phyloP scores from a whole-genome alignment of 2,888 invertebrate species.

The Tuta absoluta region DNA sequence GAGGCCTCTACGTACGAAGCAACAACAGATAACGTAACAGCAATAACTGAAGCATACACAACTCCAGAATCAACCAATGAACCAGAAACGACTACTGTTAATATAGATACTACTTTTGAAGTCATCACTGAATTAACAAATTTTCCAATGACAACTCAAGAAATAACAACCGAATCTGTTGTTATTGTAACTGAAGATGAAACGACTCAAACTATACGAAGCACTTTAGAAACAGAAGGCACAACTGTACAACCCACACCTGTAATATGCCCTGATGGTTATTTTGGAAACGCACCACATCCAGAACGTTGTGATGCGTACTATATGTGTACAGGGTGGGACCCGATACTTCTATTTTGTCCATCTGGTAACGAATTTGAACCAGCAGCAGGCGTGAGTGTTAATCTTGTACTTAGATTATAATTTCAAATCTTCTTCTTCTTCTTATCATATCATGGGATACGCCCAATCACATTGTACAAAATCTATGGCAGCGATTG shows the following conservation, averaged over 20 bases:
- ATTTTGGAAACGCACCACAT: conserved; percentile 41
- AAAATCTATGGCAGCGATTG: too few species aligned
- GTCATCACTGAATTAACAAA: too few species aligned
- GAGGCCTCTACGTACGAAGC: background rate
- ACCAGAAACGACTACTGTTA: too few species aligned
- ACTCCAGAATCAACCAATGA: too few species aligned
- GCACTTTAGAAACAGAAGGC: background rate
- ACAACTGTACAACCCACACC: background rate
- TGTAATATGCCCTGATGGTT: conserved; percentile 38
- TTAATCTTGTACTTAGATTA: background rate
- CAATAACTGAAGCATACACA: background rate
- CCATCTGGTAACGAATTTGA: conserved; percentile 41
- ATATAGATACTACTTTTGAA: too few species aligned
- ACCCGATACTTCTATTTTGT: conserved; percentile 36
- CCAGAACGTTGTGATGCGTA: conserved; percentile 42
- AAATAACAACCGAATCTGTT: background rate
- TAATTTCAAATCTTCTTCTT: too few species aligned
- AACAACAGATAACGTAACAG: background rate
- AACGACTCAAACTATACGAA: background rate
- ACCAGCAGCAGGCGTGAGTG: background rate
- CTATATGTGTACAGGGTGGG: conserved; percentile 38
- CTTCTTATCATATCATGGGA: background rate
- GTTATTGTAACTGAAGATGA: background rate
- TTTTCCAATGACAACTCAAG: background rate
- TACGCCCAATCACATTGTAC: conserved; percentile 29